Conservation (phyloP, 2,113 vertebrate genomes). For the Oxyruncus cristatus region DNA sequence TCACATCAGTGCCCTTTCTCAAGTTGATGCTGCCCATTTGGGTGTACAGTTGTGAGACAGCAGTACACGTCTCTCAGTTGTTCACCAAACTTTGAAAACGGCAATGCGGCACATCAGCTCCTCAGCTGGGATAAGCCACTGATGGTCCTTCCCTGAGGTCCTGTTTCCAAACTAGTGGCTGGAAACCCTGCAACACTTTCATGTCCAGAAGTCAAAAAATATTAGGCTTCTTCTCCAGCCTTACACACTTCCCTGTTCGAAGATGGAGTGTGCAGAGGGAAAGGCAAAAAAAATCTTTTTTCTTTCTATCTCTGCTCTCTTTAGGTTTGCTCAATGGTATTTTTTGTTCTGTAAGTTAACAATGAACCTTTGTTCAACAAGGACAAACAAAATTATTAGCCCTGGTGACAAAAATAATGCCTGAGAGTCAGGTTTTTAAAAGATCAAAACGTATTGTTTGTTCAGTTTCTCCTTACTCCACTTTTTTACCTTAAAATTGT, state of each 20-base stretch:
- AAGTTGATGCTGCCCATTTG: background rate
- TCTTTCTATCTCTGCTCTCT: background rate
- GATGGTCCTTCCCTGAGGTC: background rate
- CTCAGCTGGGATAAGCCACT: background rate
- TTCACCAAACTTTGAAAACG: background rate
- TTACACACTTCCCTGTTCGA: background rate
- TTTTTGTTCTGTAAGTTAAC: background rate
- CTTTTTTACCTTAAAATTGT: slow-evolving; percentile 40
- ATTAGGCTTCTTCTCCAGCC: background rate
- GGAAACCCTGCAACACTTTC: background rate
- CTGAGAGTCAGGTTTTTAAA: background rate
- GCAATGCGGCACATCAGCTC: background rate
- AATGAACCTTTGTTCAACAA: background rate
- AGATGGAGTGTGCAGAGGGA: background rate
- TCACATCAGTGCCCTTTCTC: background rate
- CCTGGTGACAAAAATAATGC: background rate
- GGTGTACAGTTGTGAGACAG: background rate
- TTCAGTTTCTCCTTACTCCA: background rate
- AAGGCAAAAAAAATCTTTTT: background rate
- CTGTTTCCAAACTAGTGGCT: background rate
- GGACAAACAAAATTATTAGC: background rate
- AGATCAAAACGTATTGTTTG: background rate
- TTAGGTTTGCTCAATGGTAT: background rate
- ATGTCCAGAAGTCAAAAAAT: background rate
- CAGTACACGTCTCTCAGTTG: background rate